phyloP scores from a whole-genome alignment of 2,113 vertebrate species.

The Caranx melampygus region DNA sequence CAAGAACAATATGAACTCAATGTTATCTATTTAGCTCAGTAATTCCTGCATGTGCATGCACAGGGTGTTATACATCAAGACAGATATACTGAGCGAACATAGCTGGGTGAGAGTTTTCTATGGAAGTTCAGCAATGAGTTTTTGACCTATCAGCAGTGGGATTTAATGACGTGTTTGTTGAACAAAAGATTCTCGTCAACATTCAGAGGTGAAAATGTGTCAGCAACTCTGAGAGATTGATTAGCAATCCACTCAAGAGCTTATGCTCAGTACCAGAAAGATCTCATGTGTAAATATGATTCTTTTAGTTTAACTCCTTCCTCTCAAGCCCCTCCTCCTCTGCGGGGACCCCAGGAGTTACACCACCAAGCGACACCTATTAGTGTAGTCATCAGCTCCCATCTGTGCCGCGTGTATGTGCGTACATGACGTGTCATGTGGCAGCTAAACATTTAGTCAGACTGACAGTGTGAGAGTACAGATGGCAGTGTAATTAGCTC shows the following conservation, averaged over 20 bases:
- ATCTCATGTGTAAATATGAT: background rate
- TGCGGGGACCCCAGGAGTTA: slow-evolving; percentile 20
- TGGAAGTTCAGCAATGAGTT: background rate
- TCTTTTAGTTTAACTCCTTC: slow-evolving; percentile 11
- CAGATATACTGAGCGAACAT: background rate
- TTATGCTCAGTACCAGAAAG: slow-evolving; percentile 14
- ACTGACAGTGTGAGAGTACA: slow-evolving; percentile 58
- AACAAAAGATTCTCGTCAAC: background rate
- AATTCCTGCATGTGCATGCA: background rate
- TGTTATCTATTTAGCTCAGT: background rate
- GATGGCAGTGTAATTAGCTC: slow-evolving; percentile 75
- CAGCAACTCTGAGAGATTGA: background rate
- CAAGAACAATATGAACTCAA: background rate
- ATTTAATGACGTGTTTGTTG: background rate
- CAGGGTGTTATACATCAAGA: background rate
- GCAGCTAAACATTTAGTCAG: slow-evolving; percentile 72
- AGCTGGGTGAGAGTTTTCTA: background rate
- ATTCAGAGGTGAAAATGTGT: background rate
- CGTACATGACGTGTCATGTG: slow-evolving; percentile 50
- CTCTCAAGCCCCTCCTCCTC: background rate
- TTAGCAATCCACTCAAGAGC: background rate
- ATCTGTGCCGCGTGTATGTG: slow-evolving; percentile 66
- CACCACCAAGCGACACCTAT: slow-evolving; percentile 61
- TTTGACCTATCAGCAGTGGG: background rate
- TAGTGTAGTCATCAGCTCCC: slow-evolving; percentile 68